Evolutionary conservation across 2,797 vertebrate species (phyloP).

Genomic region (Poecilia velifera): DNA sequence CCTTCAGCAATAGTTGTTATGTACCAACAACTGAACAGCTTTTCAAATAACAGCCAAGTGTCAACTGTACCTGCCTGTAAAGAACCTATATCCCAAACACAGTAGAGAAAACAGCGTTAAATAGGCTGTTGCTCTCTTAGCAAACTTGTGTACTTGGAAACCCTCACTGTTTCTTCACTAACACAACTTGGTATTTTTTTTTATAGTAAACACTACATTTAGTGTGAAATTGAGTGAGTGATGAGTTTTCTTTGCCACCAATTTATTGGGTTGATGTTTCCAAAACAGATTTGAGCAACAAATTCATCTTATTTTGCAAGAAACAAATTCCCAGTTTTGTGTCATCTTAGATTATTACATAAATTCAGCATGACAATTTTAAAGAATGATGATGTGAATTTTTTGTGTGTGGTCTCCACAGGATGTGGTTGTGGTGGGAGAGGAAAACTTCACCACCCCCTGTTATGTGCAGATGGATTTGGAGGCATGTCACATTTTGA

Average conservation of each 20-base stretch:
- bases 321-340: background rate
- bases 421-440: slow-evolving; percentile 95
- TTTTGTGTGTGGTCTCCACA: slow-evolving; percentile 58
- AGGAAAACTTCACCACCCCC: slow-evolving; percentile 97
- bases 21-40: background rate
- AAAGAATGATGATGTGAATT: slow-evolving; percentile 18
- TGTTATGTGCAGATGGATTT: slow-evolving; percentile 96
- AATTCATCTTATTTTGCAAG: background rate
- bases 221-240: background rate
- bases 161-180: slow-evolving; percentile 13
- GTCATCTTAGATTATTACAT: background rate
- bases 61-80: slow-evolving; percentile 21
- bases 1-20: background rate
- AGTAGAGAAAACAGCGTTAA: slow-evolving; percentile 1
- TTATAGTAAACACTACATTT: background rate
- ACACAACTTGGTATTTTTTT: background rate
- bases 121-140: background rate
- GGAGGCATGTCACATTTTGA: slow-evolving; percentile 97
- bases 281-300: background rate
- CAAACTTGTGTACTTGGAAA: slow-evolving; percentile 12
- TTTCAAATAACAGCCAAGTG: slow-evolving; percentile 39
- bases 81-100: slow-evolving; percentile 20
- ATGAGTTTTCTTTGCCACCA: slow-evolving; percentile 18
- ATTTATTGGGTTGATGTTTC: background rate
- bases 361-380: slow-evolving; percentile 4